Conservation (phyloP, 1,140 invertebrate species). For the Scaptomyza montana region DNA sequence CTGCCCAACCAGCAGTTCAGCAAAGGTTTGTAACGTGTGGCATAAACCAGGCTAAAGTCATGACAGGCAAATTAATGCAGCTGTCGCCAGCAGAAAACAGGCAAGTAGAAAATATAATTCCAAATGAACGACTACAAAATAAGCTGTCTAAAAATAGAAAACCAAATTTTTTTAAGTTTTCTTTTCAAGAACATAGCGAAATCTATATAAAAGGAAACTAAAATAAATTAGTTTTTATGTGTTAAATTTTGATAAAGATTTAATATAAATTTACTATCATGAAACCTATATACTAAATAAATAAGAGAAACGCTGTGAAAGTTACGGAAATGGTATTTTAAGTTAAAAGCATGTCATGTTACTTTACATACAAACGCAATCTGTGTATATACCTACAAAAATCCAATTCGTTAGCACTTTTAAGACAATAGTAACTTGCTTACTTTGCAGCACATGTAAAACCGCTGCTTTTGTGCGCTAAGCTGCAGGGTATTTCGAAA, state of each 20-base stretch:
- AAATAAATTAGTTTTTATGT: too few species aligned
- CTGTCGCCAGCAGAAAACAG: constrained; percentile 31
- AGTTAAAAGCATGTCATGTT: neutral
- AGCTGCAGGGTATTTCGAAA: constrained; percentile 46
- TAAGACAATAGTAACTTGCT: neutral
- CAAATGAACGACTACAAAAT: constrained; percentile 3
- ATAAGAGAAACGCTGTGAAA: neutral
- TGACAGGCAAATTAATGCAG: constrained; percentile 55
- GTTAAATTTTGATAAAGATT: too few species aligned
- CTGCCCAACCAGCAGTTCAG: neutral
- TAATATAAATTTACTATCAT: too few species aligned
- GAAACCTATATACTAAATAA: too few species aligned
- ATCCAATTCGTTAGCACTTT: neutral
- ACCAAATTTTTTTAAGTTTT: too few species aligned
- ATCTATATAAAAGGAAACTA: too few species aligned
- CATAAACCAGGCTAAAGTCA: constrained; percentile 49
- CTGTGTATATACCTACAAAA: neutral
- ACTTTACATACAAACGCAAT: neutral
- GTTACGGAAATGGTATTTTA: neutral
- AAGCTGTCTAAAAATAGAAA: neutral
- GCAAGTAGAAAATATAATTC: neutral
- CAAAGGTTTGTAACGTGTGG: constrained; percentile 13
- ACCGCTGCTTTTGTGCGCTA: neutral
- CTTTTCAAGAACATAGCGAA: too few species aligned
- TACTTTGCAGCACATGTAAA: neutral